Conservation (phyloP, 2,113 vertebrate species). For the Zootoca vivipara region DNA sequence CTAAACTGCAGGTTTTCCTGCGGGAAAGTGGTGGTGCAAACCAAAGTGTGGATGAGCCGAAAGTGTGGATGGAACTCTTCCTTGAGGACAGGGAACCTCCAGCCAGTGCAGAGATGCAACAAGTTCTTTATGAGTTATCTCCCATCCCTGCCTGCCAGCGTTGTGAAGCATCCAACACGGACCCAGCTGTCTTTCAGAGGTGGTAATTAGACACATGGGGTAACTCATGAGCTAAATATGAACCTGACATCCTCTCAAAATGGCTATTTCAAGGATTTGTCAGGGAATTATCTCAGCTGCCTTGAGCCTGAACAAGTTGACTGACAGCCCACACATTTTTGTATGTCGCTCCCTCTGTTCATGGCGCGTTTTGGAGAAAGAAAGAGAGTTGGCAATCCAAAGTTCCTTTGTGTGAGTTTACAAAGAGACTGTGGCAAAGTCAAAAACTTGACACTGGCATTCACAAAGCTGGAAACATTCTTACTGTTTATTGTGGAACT, state of each 20-base stretch:
- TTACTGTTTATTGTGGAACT: neutral
- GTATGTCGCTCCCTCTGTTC: neutral
- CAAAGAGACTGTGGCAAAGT: neutral
- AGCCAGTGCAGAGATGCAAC: neutral
- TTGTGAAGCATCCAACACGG: neutral
- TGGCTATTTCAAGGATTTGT: constrained; percentile 10
- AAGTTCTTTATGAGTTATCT: neutral
- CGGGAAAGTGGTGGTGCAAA: too few relatives aligned
- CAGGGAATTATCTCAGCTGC: neutral
- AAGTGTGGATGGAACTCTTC: neutral
- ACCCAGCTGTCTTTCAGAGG: neutral
- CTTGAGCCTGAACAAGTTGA: neutral
- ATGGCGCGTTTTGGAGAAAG: neutral
- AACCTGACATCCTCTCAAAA: neutral
- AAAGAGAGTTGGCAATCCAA: neutral
- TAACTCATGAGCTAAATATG: neutral
- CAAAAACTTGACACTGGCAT: neutral
- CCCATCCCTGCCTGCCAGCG: neutral
- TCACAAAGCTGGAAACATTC: neutral
- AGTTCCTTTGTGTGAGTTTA: neutral
- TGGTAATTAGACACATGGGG: neutral
- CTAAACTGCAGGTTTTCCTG: too few relatives aligned
- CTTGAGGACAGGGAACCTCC: neutral
- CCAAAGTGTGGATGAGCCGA: too few relatives aligned
- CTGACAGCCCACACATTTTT: neutral